These are phyloP conservation scores for Sclerodermus sp. DNA, from an alignment of 2,888 invertebrate genomes.

Conservation along the genomic window DNA sequence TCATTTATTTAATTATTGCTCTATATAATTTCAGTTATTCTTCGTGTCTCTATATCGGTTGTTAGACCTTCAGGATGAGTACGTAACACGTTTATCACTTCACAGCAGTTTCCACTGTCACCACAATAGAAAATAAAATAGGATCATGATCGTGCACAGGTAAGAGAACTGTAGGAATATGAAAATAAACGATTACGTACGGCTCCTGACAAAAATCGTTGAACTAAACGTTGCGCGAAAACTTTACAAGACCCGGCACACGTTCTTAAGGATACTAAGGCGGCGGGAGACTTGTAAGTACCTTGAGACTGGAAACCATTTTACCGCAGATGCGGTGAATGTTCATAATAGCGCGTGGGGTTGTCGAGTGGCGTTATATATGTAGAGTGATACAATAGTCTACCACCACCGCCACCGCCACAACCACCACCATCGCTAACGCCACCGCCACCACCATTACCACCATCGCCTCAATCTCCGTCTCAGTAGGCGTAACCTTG, in stretches of 20 bases:
- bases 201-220: too few species aligned
- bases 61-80: too few species aligned
- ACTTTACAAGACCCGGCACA: constrained; percentile 10
- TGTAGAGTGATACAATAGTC: constrained; percentile 52
- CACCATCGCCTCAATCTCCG: background rate
- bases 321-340: constrained; percentile 57
- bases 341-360: constrained; percentile 54
- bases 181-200: too few species aligned
- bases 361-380: constrained; percentile 51
- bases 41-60: too few species aligned
- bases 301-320: constrained; percentile 56
- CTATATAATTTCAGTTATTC: too few species aligned
- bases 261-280: constrained; percentile 9
- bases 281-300: constrained; percentile 34
- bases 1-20: too few species aligned
- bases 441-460: constrained; percentile 8
- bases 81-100: background rate
- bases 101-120: background rate
- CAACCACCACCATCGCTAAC: constrained; percentile 25
- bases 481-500: constrained; percentile 36
- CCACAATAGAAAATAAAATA: background rate
- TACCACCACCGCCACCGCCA: constrained; percentile 37
- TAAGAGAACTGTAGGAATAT: too few species aligned
- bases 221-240: background rate
- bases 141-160: background rate